These are phyloP conservation scores for Diglossa brunneiventris DNA, from an alignment of 2,113 vertebrate genomes.

Conservation along the genomic window DNA sequence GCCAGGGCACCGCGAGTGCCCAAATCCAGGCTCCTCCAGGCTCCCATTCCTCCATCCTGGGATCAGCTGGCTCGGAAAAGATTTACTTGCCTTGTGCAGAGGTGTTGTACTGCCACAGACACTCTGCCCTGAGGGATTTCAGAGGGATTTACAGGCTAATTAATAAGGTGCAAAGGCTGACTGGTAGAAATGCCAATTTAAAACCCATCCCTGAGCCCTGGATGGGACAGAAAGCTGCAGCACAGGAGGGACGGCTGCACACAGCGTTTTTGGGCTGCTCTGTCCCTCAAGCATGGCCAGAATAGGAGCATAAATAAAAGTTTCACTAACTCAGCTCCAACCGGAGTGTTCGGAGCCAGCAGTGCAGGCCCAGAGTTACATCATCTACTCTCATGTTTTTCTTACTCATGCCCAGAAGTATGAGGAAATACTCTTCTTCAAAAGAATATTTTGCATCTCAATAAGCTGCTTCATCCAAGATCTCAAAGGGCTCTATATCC, in stretches of 20 bases:
- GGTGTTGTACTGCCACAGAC: not conserved
- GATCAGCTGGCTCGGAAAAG: not conserved
- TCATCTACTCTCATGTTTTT: conserved; percentile 21
- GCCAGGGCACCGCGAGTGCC: not conserved
- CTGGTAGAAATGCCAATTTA: not conserved
- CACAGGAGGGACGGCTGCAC: not conserved
- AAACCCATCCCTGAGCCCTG: not conserved
- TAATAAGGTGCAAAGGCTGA: not conserved
- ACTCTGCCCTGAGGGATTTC: not conserved
- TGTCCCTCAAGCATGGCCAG: not conserved
- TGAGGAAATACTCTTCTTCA: conserved; percentile 59
- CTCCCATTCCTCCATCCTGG: not conserved
- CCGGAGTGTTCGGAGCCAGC: not conserved
- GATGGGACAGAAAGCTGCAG: not conserved
- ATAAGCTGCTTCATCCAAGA: conserved; percentile 8
- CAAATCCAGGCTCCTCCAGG: not conserved
- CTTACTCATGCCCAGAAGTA: conserved; percentile 33
- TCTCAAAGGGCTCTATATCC: not conserved
- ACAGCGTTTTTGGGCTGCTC: not conserved
- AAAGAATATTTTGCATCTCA: conserved; percentile 60
- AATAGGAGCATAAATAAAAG: not conserved
- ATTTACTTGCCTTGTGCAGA: not conserved
- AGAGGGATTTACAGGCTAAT: not conserved
- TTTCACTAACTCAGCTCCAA: not conserved
- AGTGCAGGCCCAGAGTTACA: not conserved